Conservation (phyloP, 1,140 invertebrate genomes). For the Homarus americanus region DNA sequence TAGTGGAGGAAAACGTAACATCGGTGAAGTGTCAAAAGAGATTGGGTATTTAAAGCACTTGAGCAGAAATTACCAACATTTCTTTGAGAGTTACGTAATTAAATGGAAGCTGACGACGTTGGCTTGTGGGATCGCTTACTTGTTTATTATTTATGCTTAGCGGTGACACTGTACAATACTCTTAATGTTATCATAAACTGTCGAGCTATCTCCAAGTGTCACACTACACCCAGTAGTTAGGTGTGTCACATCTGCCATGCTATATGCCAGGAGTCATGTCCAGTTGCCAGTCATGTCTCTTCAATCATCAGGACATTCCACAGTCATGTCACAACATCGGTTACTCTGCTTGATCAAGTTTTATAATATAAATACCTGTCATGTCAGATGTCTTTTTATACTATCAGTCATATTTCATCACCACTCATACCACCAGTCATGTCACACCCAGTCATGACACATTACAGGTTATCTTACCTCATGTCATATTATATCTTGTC, state of each 20-base stretch:
- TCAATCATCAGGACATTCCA: too few species aligned
- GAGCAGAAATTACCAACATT: slow-evolving; percentile 30
- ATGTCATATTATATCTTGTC: not conserved
- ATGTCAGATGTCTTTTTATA: too few species aligned
- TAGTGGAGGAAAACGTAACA: slow-evolving; percentile 25
- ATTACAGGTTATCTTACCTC: too few species aligned
- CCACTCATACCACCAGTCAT: not conserved
- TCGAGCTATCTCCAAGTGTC: not conserved
- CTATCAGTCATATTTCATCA: not conserved
- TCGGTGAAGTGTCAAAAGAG: not conserved
- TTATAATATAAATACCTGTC: too few species aligned
- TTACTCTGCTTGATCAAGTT: too few species aligned
- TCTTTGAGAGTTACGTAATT: not conserved
- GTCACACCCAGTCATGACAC: too few species aligned
- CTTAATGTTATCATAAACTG: not conserved
- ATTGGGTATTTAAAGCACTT: slow-evolving; percentile 30
- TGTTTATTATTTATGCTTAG: not conserved
- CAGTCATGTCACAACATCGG: not conserved
- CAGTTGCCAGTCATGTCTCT: not conserved
- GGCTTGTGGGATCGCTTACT: not conserved
- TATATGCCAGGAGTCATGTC: too few species aligned
- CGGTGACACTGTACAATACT: not conserved
- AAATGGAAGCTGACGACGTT: not conserved
- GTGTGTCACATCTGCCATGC: not conserved
- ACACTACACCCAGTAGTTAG: not conserved